phyloP scores from a whole-genome alignment of 2,888 invertebrate species.

The Drosophila anomalipes region DNA sequence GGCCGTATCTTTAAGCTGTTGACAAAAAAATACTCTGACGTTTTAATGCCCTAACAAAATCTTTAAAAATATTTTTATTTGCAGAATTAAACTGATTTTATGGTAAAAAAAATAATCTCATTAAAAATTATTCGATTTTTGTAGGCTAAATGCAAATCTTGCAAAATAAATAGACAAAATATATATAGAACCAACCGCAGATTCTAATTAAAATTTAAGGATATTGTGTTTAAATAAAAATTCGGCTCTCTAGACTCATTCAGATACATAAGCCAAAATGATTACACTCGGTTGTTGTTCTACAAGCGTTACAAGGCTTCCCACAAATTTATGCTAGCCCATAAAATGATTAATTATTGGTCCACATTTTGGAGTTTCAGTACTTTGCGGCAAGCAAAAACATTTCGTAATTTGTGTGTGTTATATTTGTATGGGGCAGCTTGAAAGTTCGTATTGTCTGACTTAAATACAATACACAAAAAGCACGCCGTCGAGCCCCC shows the following conservation, averaged over 20 bases:
- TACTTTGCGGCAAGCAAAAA: conserved; percentile 5
- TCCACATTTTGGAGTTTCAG: background rate
- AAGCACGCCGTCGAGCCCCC: background rate
- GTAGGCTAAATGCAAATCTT: background rate
- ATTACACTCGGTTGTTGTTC: background rate
- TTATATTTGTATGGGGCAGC: conserved; percentile 32
- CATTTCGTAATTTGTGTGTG: conserved; percentile 22
- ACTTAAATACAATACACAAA: conserved; percentile 25
- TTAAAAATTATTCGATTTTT: background rate
- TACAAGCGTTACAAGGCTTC: background rate
- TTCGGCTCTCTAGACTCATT: background rate
- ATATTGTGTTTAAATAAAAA: background rate
- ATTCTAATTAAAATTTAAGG: background rate
- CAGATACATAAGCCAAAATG: background rate
- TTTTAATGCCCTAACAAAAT: conserved; percentile 3
- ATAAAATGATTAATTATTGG: conserved; percentile 9
- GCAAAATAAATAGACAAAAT: background rate
- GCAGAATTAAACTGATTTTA: background rate
- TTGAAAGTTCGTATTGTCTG: conserved; percentile 42
- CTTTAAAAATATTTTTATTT: background rate
- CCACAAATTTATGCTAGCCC: background rate
- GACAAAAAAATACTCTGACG: background rate
- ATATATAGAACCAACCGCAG: background rate
- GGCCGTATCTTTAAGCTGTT: background rate
- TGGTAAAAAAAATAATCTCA: too few species aligned